phyloP scores from a whole-genome alignment of 2,888 invertebrate species.

The Pterobdella sp. region DNA sequence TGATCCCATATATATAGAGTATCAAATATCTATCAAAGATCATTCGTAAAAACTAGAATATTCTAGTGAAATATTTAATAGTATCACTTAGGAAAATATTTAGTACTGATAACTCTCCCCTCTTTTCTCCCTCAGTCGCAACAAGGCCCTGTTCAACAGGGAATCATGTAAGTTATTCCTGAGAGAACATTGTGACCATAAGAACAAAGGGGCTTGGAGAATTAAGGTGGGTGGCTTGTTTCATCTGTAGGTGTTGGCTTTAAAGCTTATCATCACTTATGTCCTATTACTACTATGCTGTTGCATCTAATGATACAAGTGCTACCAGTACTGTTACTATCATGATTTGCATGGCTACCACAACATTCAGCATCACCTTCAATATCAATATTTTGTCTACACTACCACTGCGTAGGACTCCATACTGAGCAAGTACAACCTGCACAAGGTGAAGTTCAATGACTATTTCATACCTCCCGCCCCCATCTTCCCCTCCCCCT shows the following conservation, averaged over 20 bases:
- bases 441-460: slow-evolving; percentile 61
- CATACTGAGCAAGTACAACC: slow-evolving; percentile 59
- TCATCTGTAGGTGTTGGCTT: background rate
- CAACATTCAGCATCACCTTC: too few relatives aligned
- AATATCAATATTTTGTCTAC: too few relatives aligned
- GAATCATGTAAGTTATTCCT: slow-evolving; percentile 64
- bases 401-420: slow-evolving; percentile 18
- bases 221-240: slow-evolving; percentile 45
- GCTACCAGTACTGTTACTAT: too few relatives aligned
- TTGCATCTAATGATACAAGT: too few relatives aligned
- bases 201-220: slow-evolving; percentile 47
- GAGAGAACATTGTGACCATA: slow-evolving; percentile 61
- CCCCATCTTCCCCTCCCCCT: slow-evolving; percentile 18
- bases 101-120: slow-evolving; percentile 55
- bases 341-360: too few relatives aligned
- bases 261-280: too few relatives aligned
- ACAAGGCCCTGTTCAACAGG: slow-evolving; percentile 22
- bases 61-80: too few relatives aligned
- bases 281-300: too few relatives aligned
- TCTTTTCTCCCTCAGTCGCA: slow-evolving; percentile 27
- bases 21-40: too few relatives aligned
- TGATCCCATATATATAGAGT: too few relatives aligned
- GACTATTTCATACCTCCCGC: slow-evolving; percentile 61
- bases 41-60: too few relatives aligned
- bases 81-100: slow-evolving; percentile 72